Evolutionary conservation across 2,888 invertebrate genomes (phyloP), one percentile per base, ranked within the genome.

Genomic region (Parasteatoda lunata): DNA sequence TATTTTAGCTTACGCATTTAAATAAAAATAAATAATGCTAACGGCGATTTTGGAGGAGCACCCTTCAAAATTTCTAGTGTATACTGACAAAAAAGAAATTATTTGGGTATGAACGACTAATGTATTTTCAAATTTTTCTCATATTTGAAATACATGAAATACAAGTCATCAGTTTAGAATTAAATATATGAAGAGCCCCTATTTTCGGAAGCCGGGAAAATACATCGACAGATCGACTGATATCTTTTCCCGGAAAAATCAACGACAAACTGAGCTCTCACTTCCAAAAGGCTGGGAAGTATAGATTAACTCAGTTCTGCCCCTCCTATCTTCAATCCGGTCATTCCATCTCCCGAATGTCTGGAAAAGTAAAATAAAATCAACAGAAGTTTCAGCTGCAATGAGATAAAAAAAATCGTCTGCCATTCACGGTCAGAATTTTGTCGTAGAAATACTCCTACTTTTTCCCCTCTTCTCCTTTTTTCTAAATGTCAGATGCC

Each of bases 241-340:
- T 69, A 64, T 70, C 64, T 49, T 71, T 30, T 47, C 7, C 45
- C 11, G 30, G 47, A 77, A 69, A 77, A 77, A 49, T 45, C 51
- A 54, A 7, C 48, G 77, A n/a, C 48, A 65, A 47, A 52, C 52
- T 69, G 54, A 71, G 71, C 48, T 79, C 70, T 71, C 59, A 64
- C 71, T 71, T 64, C 71, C 51, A 71, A 64, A 59, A 59, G 59
- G 7, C 47, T 71, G 71, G 47, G 79, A 71, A 69, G 71, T 79
- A 79, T 64, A 79, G 71, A 79, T 79, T 79, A 70, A 64, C 79
- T 79, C 11, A 51, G 7, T 48, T 79, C 49, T 52, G 13, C 45
- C 11, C 69, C 54, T 49, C 47, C 66, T 15, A n/a, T 8, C 1
- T 15, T 15, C 13, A 69, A 48, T 69, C 48, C 69, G 8, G 13